Evolutionary conservation across 1,140 invertebrate species (phyloP).

Genomic region (Uloborus diversus): DNA sequence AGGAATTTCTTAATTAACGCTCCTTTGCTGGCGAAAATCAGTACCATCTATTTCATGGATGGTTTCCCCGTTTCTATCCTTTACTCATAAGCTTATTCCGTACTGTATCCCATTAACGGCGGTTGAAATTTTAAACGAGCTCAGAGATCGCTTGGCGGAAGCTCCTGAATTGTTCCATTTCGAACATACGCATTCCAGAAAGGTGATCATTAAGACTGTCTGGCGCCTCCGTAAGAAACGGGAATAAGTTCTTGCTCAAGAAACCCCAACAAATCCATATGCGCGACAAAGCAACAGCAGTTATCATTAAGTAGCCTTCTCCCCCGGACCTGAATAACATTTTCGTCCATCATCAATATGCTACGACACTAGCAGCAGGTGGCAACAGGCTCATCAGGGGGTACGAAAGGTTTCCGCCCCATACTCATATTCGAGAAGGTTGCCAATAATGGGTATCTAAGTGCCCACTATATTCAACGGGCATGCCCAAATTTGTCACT

Average conservation of each 20-base stretch:
- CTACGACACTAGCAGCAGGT: constrained; percentile 38
- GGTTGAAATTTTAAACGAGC: too few relatives aligned
- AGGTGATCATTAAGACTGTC: constrained; percentile 37
- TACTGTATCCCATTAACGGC: too few relatives aligned
- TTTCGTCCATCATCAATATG: constrained; percentile 33
- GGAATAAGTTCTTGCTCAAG: not conserved
- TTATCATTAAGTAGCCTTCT: constrained; percentile 47
- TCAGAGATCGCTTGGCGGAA: too few relatives aligned
- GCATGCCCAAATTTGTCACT: constrained; percentile 50
- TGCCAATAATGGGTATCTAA: constrained; percentile 51
- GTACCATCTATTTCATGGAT: too few relatives aligned
- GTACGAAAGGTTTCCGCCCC: not conserved
- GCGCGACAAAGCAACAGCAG: constrained; percentile 19
- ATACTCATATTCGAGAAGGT: constrained; percentile 13
- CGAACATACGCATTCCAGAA: too few relatives aligned
- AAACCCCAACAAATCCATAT: not conserved
- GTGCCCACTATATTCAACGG: constrained; percentile 53
- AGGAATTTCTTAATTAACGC: too few relatives aligned
- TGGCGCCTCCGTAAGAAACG: constrained; percentile 13
- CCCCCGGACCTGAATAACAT: constrained; percentile 19
- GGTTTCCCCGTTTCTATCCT: too few relatives aligned
- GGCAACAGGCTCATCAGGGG: constrained; percentile 51
- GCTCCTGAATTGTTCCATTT: too few relatives aligned
- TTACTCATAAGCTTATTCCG: too few relatives aligned
- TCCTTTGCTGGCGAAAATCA: too few relatives aligned